A percentile compares a stretch with the other conserved stretches of the same genome.
phyloP scores from a whole-genome alignment of 2,888 invertebrate genomes.

The Theretra japonica region DNA sequence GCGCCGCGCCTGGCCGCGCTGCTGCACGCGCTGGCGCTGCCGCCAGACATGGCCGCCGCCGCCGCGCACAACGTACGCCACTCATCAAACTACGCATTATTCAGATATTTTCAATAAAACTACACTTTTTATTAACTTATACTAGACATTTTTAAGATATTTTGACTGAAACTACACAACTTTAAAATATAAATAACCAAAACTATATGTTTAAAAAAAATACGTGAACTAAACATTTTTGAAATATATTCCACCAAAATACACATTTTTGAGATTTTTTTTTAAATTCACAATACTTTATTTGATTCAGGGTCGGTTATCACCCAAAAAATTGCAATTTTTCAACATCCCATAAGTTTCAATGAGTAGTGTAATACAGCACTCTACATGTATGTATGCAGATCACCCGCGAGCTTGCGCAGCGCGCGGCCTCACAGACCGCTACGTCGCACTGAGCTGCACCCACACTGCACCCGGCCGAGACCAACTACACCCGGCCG shows the following conservation, averaged over 20 bases:
- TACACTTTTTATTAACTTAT: neutral
- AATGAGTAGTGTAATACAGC: neutral
- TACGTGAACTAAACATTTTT: too few relatives aligned
- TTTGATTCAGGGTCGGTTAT: too few relatives aligned
- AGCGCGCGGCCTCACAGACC: neutral
- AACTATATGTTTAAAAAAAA: too few relatives aligned
- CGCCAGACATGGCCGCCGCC: conserved; percentile 14
- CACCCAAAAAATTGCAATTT: neutral
- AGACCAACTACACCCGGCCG: too few relatives aligned
- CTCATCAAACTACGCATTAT: neutral
- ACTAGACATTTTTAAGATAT: too few relatives aligned
- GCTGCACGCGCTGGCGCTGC: conserved; percentile 39
- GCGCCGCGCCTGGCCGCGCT: conserved; percentile 59
- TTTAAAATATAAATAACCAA: too few relatives aligned
- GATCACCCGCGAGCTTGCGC: neutral
- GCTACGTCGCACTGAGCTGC: too few relatives aligned
- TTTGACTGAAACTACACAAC: too few relatives aligned
- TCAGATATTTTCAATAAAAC: neutral
- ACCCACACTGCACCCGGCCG: too few relatives aligned
- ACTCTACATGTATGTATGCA: neutral
- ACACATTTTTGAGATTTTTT: neutral
- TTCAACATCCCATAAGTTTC: neutral
- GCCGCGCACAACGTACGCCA: neutral
- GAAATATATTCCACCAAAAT: neutral
- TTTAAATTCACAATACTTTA: too few relatives aligned